phyloP scores from a whole-genome alignment of 2,888 invertebrate genomes.

The Paralinhomoeus sp. region DNA sequence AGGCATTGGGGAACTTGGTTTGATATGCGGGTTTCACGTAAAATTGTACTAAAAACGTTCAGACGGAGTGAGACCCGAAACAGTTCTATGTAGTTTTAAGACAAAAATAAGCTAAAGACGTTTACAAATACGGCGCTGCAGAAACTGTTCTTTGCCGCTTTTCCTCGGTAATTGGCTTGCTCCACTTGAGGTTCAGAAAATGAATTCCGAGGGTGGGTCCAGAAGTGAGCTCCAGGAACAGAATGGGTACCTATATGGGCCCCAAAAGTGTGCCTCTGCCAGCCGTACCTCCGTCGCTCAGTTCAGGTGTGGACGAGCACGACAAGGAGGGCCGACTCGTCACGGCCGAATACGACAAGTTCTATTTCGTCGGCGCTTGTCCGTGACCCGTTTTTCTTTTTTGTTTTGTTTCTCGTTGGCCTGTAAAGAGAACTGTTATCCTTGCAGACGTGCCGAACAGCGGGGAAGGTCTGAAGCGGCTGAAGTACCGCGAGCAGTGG shows the following conservation, averaged over 20 bases:
- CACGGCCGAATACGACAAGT: conserved; percentile 74
- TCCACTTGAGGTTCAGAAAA: too few relatives aligned
- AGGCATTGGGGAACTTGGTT: not conserved
- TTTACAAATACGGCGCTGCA: too few relatives aligned
- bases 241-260: too few relatives aligned
- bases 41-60: not conserved
- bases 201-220: too few relatives aligned
- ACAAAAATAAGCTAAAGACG: too few relatives aligned
- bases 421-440: not conserved
- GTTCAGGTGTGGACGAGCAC: conserved; percentile 37
- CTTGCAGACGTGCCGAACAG: conserved; percentile 67
- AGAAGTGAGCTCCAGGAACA: too few relatives aligned
- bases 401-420: not conserved
- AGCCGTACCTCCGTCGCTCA: too few relatives aligned
- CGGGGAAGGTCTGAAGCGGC: conserved; percentile 59
- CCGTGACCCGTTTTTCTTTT: not conserved
- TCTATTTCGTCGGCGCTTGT: conserved; percentile 52
- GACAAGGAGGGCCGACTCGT: conserved; percentile 54
- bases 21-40: not conserved
- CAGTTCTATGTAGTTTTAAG: too few relatives aligned
- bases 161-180: too few relatives aligned
- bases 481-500: conserved; percentile 69
- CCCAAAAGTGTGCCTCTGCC: too few relatives aligned
- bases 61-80: not conserved
- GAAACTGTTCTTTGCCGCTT: too few relatives aligned